Percentiles rank a stretch among this genome's conserved stretches.
Conservation (phyloP, 1,140 invertebrate species). For the Tachypleus tridentatus region DNA sequence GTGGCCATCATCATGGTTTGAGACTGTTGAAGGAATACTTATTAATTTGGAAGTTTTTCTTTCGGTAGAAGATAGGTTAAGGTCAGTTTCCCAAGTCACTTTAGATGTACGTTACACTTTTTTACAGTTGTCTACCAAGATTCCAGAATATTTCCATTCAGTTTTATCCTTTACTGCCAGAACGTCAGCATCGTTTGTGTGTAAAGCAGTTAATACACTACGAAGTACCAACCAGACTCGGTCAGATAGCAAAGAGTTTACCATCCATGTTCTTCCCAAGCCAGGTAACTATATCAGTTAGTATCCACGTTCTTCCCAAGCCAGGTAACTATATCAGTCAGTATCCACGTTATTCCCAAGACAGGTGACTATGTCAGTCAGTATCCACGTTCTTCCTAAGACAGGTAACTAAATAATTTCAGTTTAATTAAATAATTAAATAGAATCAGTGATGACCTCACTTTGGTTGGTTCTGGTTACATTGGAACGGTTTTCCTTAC, state of each 20-base stretch:
- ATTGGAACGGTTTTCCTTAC: not conserved
- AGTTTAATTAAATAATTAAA: not conserved
- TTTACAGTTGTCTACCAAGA: slow-evolving; percentile 1
- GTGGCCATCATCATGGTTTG: too few species aligned
- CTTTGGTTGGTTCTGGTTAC: not conserved
- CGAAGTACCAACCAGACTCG: slow-evolving; percentile 16
- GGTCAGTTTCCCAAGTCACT: too few species aligned
- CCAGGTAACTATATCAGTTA: slow-evolving; percentile 7
- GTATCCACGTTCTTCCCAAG: too few species aligned
- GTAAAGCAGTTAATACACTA: slow-evolving; percentile 17
- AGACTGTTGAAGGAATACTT: too few species aligned
- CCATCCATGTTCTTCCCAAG: slow-evolving; percentile 17
- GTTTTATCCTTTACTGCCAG: slow-evolving; percentile 19
- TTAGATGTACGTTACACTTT: too few species aligned
- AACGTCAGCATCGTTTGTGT: slow-evolving; percentile 18
- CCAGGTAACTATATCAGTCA: not conserved
- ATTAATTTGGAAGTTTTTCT: too few species aligned
- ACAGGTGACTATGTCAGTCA: not conserved
- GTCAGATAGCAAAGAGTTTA: slow-evolving; percentile 18
- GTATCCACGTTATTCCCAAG: not conserved
- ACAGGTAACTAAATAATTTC: not conserved
- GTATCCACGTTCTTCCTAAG: not conserved
- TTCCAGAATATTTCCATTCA: slow-evolving; percentile 15
- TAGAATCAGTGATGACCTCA: not conserved
- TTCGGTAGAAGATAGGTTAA: too few species aligned